Conservation (phyloP, 2,113 vertebrate species). For the Pachyramphus minor region DNA sequence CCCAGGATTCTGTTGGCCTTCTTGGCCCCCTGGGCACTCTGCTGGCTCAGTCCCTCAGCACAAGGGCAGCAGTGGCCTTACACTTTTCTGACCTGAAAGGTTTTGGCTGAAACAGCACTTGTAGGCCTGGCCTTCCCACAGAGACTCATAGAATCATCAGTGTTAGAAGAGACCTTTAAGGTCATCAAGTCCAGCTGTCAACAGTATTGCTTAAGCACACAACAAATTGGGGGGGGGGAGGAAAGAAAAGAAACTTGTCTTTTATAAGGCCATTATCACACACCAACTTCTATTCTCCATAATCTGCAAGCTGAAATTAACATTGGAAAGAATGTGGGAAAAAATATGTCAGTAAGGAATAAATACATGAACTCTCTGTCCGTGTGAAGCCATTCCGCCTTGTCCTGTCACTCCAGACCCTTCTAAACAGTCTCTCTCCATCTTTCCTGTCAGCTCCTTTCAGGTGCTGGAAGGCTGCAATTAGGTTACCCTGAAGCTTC, state of each 20-base stretch:
- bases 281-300: not conserved
- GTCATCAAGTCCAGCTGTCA: not conserved
- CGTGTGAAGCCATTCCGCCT: not conserved
- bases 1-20: not conserved
- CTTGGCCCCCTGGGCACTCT: not conserved
- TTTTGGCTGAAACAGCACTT: accelerated
- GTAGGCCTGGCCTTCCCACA: not conserved
- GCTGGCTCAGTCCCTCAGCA: not conserved
- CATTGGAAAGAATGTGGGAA: not conserved
- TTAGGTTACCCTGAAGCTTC: not conserved
- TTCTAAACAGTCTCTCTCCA: not conserved
- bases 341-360: not conserved
- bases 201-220: not conserved
- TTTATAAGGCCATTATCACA: not conserved
- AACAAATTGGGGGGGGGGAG: accelerated
- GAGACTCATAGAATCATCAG: accelerated
- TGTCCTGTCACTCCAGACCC: not conserved
- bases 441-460: not conserved
- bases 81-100: not conserved
- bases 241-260: not conserved
- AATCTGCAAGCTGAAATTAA: not conserved
- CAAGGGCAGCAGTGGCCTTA: not conserved
- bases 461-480: not conserved
- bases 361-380: not conserved
- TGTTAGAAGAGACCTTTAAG: not conserved